Conservation (phyloP, 2,888 invertebrate genomes). For the Meliscaeva auricollis region DNA sequence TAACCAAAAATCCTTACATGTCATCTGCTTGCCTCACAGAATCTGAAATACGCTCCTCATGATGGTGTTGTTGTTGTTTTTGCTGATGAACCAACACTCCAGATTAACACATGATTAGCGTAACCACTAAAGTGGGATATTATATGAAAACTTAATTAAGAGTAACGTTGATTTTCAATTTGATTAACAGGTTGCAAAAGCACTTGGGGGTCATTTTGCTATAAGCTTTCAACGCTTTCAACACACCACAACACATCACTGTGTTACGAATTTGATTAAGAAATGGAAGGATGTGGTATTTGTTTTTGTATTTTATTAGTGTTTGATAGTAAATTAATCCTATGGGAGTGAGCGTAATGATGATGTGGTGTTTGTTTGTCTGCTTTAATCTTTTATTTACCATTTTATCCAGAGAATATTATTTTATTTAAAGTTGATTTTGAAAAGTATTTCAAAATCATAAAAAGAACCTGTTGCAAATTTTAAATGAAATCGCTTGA, state of each 20-base stretch:
- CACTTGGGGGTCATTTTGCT: slow-evolving; percentile 3
- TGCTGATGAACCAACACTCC: slow-evolving; percentile 15
- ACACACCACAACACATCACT: background rate
- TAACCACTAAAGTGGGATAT: slow-evolving; percentile 43
- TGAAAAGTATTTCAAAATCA: no score
- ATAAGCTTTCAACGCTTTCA: slow-evolving; percentile 29
- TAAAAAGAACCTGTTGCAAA: no score
- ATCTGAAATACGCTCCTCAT: background rate
- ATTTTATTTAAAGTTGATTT: no score
- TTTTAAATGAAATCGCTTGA: no score
- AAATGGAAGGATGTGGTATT: background rate
- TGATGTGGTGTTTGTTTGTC: background rate
- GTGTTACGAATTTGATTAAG: background rate
- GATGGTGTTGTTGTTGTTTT: slow-evolving; percentile 21
- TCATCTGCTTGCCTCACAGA: slow-evolving; percentile 56
- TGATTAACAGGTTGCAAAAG: slow-evolving; percentile 14
- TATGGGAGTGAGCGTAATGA: background rate
- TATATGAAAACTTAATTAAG: slow-evolving; percentile 62
- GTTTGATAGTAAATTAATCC: slow-evolving; percentile 25
- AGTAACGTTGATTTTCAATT: slow-evolving; percentile 41
- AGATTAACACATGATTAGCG: slow-evolving; percentile 40
- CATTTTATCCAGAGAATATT: no score
- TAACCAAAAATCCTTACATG: slow-evolving; percentile 62
- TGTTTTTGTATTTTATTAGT: background rate
- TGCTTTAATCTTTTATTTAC: background rate